phyloP scores from a whole-genome alignment of 2,113 vertebrate genomes.

The Amphiprion ocellaris region DNA sequence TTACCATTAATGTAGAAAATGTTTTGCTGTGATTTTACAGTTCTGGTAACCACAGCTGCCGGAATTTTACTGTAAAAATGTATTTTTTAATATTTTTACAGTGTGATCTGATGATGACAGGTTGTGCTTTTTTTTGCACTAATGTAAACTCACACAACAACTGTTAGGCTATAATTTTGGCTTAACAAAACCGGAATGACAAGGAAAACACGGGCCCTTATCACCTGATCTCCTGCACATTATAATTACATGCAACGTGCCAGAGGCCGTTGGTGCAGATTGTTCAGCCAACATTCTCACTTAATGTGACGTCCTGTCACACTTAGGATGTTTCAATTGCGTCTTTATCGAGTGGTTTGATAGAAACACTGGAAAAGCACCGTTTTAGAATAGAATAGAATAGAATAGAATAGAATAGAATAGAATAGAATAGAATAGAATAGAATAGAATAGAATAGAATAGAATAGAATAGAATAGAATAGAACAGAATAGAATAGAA shows the following conservation, averaged over 20 bases:
- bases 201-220: neutral
- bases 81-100: neutral
- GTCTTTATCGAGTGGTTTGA: slow-evolving; percentile 21
- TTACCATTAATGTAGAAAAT: too few species aligned
- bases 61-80: too few species aligned
- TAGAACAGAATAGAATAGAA: too few species aligned
- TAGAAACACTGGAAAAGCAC: neutral
- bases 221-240: neutral
- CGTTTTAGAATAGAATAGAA: too few species aligned
- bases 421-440: too few species aligned
- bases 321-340: slow-evolving; percentile 9
- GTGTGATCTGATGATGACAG: neutral
- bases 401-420: too few species aligned
- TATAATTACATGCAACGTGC: slow-evolving; percentile 7
- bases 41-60: too few species aligned
- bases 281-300: slow-evolving; percentile 21
- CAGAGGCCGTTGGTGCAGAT: slow-evolving; percentile 1
- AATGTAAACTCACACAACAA: neutral
- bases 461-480: too few species aligned
- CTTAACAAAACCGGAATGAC: neutral
- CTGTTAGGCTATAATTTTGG: neutral
- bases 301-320: slow-evolving; percentile 23
- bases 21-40: too few species aligned
- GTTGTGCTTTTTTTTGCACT: neutral
- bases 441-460: too few species aligned